Conservation (phyloP, 2,113 vertebrate genomes). For the Bombycilla garrulus region DNA sequence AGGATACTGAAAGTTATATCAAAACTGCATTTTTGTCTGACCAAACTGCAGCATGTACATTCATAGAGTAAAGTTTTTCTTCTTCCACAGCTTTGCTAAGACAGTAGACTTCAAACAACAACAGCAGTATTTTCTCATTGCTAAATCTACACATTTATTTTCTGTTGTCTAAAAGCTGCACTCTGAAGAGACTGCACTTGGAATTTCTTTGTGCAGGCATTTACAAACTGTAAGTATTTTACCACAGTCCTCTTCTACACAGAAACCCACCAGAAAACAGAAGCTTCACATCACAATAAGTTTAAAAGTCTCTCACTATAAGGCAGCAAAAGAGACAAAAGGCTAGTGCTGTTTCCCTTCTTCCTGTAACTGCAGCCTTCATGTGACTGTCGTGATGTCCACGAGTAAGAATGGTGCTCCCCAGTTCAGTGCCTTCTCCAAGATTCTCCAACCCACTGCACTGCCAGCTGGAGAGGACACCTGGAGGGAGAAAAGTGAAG, state of each 20-base stretch:
- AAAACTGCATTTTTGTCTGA: background rate
- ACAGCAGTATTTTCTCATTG: background rate
- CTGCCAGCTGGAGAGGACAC: background rate
- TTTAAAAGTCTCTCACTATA: background rate
- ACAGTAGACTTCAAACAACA: background rate
- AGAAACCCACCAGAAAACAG: background rate
- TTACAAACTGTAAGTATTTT: background rate
- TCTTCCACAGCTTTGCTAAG: background rate
- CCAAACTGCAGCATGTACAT: background rate
- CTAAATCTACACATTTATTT: background rate
- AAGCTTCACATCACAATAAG: background rate
- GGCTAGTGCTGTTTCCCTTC: background rate
- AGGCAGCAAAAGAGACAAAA: background rate
- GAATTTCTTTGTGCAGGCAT: background rate
- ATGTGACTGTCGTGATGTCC: background rate
- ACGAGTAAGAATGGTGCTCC: background rate
- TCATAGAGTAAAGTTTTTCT: background rate
- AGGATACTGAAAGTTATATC: background rate
- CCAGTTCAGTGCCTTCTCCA: background rate
- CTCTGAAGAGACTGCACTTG: background rate
- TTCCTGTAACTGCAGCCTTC: background rate
- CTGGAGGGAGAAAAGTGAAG: no score
- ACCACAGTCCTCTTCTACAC: background rate
- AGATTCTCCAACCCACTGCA: background rate
- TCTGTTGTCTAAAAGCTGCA: background rate